Percentiles rank a stretch among this genome's conserved stretches.
These are phyloP conservation scores for Zonitis immaculata DNA, from an alignment of 2,888 invertebrate species.

Conservation along the genomic window DNA sequence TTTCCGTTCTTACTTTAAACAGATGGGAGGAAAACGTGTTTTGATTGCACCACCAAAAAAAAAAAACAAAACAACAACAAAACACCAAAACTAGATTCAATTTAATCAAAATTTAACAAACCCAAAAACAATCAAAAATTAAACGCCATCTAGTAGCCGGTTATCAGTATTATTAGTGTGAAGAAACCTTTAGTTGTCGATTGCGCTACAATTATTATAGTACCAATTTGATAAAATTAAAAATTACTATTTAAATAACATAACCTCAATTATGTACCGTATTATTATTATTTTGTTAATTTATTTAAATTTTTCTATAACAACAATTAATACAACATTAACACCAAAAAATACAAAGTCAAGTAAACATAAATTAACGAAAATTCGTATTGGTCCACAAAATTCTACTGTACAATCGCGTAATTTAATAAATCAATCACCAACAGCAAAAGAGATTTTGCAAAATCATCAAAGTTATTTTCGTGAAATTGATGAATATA, in stretches of 20 bases:
- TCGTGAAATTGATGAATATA: slow-evolving; percentile 60
- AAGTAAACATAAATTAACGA: slow-evolving; percentile 27
- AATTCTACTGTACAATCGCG: slow-evolving; percentile 59
- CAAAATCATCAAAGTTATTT: slow-evolving; percentile 71
- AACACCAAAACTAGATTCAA: too few species aligned
- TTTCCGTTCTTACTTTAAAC: neutral
- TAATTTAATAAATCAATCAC: slow-evolving; percentile 63
- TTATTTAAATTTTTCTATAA: neutral
- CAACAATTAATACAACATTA: slow-evolving; percentile 28
- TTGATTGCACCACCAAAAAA: neutral
- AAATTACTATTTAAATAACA: too few species aligned
- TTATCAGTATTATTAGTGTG: too few species aligned
- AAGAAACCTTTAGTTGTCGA: too few species aligned
- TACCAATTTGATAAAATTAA: too few species aligned
- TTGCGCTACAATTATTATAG: too few species aligned
- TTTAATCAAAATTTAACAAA: too few species aligned
- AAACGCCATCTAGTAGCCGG: too few species aligned
- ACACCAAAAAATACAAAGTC: slow-evolving; percentile 38
- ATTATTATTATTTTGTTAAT: neutral
- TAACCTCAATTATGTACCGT: neutral
- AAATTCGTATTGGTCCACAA: slow-evolving; percentile 35
- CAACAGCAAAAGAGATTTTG: slow-evolving; percentile 68
- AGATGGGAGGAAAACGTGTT: neutral
- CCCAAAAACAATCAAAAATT: too few species aligned
- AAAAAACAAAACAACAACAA: too few species aligned